Evolutionary conservation across 2,797 vertebrate genomes (phyloP).

Genomic region (Phaenicophaeus curvirostris): DNA sequence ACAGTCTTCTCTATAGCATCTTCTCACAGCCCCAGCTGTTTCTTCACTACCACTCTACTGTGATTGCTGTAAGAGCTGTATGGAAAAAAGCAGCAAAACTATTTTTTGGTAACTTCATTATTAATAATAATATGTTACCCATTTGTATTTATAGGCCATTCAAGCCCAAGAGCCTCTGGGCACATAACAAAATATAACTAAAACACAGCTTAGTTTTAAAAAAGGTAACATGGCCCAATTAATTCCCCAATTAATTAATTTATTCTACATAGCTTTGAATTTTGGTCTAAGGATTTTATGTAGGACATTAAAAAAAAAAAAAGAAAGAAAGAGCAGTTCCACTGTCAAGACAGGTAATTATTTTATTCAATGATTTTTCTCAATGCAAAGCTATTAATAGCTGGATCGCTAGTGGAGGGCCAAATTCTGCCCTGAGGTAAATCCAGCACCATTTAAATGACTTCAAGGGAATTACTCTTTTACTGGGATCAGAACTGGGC

Average conservation of each 20-base stretch:
- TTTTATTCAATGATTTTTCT: slow-evolving; percentile 74
- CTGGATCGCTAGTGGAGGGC: slow-evolving; percentile 57
- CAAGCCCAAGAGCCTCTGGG: slow-evolving; percentile 55
- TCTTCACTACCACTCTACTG: not conserved
- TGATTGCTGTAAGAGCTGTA: not conserved
- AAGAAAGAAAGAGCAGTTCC: slow-evolving; percentile 6
- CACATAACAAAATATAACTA: slow-evolving; percentile 69
- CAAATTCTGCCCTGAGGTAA: slow-evolving; percentile 60
- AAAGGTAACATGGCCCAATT: slow-evolving; percentile 80
- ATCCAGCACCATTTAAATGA: slow-evolving; percentile 51
- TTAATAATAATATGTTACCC: slow-evolving; percentile 34
- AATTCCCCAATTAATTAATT: slow-evolving; percentile 80
- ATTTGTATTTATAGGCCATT: slow-evolving; percentile 67
- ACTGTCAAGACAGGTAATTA: slow-evolving; percentile 71
- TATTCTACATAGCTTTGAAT: slow-evolving; percentile 76
- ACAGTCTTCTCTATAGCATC: not conserved
- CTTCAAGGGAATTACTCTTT: slow-evolving; percentile 59
- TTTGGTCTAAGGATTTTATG: slow-evolving; percentile 74
- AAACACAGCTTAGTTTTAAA: slow-evolving; percentile 74
- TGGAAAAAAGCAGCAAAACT: slow-evolving; percentile 1
- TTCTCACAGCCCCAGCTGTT: not conserved
- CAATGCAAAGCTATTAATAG: slow-evolving; percentile 74
- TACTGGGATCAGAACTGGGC: slow-evolving; percentile 35
- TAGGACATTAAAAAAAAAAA: slow-evolving; percentile 63
- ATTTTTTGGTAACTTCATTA: slow-evolving; percentile 22